Evolutionary conservation across 2,888 invertebrate species (phyloP), one percentile per base, ranked within the genome.

Genomic region (Agriopis marginaria): DNA sequence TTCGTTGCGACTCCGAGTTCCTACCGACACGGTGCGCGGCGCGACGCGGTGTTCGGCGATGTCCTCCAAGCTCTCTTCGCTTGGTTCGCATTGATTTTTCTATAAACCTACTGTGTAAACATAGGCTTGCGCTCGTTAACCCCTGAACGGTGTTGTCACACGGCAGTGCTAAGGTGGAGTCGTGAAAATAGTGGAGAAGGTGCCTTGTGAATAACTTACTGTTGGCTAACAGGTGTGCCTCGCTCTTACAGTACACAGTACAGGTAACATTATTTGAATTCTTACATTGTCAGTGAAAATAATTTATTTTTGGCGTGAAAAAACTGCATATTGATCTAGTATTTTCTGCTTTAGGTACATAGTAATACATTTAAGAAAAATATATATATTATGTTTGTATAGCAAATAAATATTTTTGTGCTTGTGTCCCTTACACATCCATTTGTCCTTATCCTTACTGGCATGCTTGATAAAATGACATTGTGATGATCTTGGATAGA

Each of bases 1-100:
- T 66, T 71, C 68, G 60, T 63, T 71, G 63, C 63, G 68, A 49
- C 45, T 10, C 17, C 17, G 17, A 23, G 17, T 23, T 23, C n/a
- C 12, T 23, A 45, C 7, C 45, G 40, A 56, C 14, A 17, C 55
- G 55, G 55, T 9, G 9, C 42, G 17, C 42, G 42, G 17, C 55
- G 1, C 17, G 40, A 55, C 40, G n/a, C 55, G 55, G 55, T 7
- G 9, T 56, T 42, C 42, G 42, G 17, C 55, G 1, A n/a, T 49
- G 62, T 45, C 54, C 40, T 63, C 61, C 65, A 64, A 65, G 49
- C 53, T 47, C 40, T 63, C 61, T 67, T 66, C 65, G 49, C 53
- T 70, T 44, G 69, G 75, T 77, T 69, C 75, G 77, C 89, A 91
- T 90, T 88, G 90, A 90, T 90, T 91, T 91, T 90, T 88, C 86